A percentile compares a stretch with the other conserved stretches of the same genome.
Conservation (phyloP, 2,888 invertebrate species). For the Netelia melanura region DNA sequence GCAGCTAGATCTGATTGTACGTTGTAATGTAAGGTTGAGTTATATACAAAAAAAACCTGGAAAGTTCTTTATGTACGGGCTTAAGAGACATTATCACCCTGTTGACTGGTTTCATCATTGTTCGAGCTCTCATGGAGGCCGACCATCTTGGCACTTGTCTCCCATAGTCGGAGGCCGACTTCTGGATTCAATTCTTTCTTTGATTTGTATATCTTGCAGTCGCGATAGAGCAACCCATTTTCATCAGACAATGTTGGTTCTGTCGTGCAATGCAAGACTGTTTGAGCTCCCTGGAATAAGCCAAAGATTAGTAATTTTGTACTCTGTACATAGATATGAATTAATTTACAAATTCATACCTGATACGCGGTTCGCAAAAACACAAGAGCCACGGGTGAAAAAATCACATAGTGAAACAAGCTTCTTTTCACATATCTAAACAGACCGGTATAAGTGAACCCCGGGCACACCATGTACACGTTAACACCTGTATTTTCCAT, state of each 20-base stretch:
- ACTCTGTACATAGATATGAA: conserved; percentile 30
- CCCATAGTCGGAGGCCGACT: conserved; percentile 89
- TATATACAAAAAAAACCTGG: conserved; percentile 55
- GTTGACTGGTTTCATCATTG: conserved; percentile 7
- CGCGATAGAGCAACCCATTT: conserved; percentile 91
- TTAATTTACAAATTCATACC: conserved; percentile 83
- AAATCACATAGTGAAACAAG: conserved; percentile 91
- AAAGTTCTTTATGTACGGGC: neutral
- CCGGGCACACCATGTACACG: conserved; percentile 91
- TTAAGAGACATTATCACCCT: conserved; percentile 16
- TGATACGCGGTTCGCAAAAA: conserved; percentile 91
- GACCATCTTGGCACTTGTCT: conserved; percentile 87
- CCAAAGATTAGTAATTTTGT: conserved; percentile 27
- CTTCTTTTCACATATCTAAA: conserved; percentile 88
- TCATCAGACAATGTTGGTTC: conserved; percentile 87
- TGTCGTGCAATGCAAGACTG: conserved; percentile 91
- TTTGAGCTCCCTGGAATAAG: conserved; percentile 90
- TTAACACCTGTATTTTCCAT: conserved; percentile 87
- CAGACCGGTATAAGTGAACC: conserved; percentile 92
- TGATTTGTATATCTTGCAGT: conserved; percentile 89
- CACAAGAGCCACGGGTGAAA: conserved; percentile 90
- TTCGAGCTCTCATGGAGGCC: conserved; percentile 69
- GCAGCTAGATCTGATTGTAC: conserved; percentile 39
- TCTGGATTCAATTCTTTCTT: conserved; percentile 88
- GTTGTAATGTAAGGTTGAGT: conserved; percentile 34